These are phyloP conservation scores for Chaenocephalus aceratus DNA, from an alignment of 2,113 vertebrate genomes.

Conservation along the genomic window DNA sequence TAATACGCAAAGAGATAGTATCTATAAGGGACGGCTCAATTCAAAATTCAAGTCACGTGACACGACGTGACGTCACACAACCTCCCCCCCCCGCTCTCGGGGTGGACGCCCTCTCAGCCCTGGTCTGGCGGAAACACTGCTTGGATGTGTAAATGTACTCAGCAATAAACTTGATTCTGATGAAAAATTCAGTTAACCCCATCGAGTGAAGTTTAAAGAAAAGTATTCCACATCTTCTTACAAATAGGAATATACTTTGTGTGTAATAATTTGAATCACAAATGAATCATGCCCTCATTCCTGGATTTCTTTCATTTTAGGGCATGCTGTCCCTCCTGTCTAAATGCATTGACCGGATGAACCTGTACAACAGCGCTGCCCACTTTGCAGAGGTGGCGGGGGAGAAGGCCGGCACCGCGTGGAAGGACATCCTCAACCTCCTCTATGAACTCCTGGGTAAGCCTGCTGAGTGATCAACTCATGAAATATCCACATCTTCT, in stretches of 20 bases:
- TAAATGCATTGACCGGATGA: constrained; percentile 95
- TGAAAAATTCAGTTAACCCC: background rate
- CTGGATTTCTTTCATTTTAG: constrained; percentile 71
- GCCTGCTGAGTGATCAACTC: constrained; percentile 37
- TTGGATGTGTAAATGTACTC: no score
- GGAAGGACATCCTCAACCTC: constrained; percentile 96
- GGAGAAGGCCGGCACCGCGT: constrained; percentile 89
- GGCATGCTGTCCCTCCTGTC: constrained; percentile 94
- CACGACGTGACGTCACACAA: no score
- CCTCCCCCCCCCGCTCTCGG: no score
- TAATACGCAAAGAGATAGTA: no score
- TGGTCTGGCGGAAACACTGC: no score
- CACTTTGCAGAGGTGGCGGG: constrained; percentile 91
- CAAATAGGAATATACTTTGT: background rate
- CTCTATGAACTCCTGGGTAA: constrained; percentile 95
- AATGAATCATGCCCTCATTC: background rate
- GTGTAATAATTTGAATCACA: background rate
- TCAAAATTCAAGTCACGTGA: no score
- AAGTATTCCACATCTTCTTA: background rate
- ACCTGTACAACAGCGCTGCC: constrained; percentile 91
- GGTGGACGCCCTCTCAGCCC: no score
- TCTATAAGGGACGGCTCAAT: no score
- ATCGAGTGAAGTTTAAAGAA: background rate
- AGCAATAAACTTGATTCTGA: no score
- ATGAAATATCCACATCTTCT: constrained; percentile 42